Base-by-base conservation (phyloP, 2,797 vertebrate genomes). In the Adelosebastes latens region DNA sequence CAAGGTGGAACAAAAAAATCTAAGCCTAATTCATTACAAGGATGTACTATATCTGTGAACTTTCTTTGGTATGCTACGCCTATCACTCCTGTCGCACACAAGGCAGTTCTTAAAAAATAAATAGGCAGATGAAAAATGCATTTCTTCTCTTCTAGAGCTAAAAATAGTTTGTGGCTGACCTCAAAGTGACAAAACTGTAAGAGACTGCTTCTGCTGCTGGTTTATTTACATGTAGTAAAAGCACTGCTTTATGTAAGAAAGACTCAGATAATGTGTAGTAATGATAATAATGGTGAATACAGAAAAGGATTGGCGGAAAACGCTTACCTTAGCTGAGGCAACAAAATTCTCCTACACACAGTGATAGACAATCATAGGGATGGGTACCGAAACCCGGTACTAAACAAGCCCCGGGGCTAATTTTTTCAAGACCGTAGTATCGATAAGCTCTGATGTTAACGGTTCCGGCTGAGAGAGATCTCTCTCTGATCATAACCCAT, bases 41-140 rank as follows among this genome's bases (percentile, higher is more conserved):
- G 64, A 36, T 12, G 24, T 29, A 9, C 22, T 25, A 3, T 12
- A 55, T 69, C 72, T 62, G 79, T 10, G 55, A 72, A 66, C 42
- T 72, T 25, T 52, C 53, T 59, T 79, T 56, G 56, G 71, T 25
- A 34, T 65, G 72, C 39, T 11, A 18, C 0, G 20, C 31, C 83
- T 4, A 39, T 88, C 80, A 70, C 49, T 80, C 63, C 72, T 13
- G 62, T 68, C 34, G 6, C 79, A 77, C 62, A 77, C 18, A 10
- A 79, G 32, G 25, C 76, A 59, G 66, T 29, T 68, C 86, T 86
- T 29, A 85, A 88, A 73, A 86, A 85, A 82, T 75, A 81, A 46
- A 74, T 69, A 59, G 24, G n/a, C 22, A 34, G 70, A 88, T 88
- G 79, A 92, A 92, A 89, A 90, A 88, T 80, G 63, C 6, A 82